phyloP scores from a whole-genome alignment of 2,797 vertebrate species.

The Myotis findleyi region DNA sequence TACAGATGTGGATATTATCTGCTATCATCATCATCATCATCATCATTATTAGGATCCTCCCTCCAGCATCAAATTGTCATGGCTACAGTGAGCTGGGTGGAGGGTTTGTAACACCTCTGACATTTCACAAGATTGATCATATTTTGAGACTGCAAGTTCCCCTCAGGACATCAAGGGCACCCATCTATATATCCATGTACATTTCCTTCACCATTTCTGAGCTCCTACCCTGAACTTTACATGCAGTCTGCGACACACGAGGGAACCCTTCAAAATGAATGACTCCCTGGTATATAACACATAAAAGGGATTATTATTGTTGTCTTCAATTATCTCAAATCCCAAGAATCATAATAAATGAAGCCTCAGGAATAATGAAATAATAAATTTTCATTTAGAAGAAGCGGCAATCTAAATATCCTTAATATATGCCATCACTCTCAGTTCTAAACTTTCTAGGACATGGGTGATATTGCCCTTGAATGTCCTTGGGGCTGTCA shows the following conservation, averaged over 20 bases:
- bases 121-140: not conserved
- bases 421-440: conserved; percentile 66
- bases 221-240: not conserved
- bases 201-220: not conserved
- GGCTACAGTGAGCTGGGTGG: not conserved
- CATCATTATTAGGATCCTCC: not conserved
- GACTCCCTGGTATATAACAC: conserved; percentile 19
- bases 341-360: conserved; percentile 61
- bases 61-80: conserved; percentile 4
- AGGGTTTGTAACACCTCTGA: not conserved
- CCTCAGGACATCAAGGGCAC: not conserved
- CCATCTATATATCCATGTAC: not conserved
- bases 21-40: not conserved
- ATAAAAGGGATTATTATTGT: conserved; percentile 71
- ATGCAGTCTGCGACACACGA: not conserved
- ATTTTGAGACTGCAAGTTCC: not conserved
- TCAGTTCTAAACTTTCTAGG: conserved; percentile 43
- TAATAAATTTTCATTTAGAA: conserved; percentile 81
- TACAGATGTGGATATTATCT: conserved; percentile 61
- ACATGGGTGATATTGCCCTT: conserved; percentile 51
- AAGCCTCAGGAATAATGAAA: conserved; percentile 75
- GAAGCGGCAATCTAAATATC: conserved; percentile 65
- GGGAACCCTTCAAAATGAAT: conserved; percentile 67
- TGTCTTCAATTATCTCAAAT: conserved; percentile 75
- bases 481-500: conserved; percentile 66